phyloP scores from a whole-genome alignment of 2,113 vertebrate species.

The Podarcis cretensis region DNA sequence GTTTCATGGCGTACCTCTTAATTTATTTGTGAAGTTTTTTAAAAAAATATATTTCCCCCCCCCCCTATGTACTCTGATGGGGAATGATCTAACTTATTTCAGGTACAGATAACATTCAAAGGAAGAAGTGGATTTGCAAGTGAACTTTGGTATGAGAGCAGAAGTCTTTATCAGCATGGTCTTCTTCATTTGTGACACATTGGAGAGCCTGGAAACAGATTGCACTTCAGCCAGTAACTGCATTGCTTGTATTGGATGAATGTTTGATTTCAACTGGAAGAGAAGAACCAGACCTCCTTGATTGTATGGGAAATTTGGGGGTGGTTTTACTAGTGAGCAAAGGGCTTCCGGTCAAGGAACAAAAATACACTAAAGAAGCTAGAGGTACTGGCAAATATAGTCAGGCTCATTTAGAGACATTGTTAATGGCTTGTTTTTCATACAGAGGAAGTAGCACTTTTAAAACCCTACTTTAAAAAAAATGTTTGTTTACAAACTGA shows the following conservation, averaged over 20 bases:
- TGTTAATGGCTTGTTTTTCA: neutral
- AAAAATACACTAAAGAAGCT: neutral
- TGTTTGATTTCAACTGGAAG: constrained; percentile 6
- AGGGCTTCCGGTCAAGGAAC: constrained; percentile 3
- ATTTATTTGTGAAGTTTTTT: neutral
- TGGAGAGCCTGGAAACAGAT: neutral
- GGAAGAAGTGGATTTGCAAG: neutral
- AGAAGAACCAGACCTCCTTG: neutral
- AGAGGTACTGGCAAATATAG: constrained; percentile 17
- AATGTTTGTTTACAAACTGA: constrained; percentile 46
- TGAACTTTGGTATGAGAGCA: neutral
- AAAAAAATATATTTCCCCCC: too few relatives aligned
- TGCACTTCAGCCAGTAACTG: neutral
- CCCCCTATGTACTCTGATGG: neutral
- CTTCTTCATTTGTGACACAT: neutral
- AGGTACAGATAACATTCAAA: neutral
- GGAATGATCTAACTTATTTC: neutral
- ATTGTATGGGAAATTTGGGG: neutral
- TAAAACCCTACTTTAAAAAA: constrained; percentile 34
- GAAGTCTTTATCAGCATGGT: neutral
- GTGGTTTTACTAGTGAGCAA: neutral
- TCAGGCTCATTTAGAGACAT: neutral
- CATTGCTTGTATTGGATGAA: neutral
- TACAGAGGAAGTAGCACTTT: constrained; percentile 2
- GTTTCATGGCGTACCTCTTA: neutral